Percentiles rank a stretch among this genome's conserved stretches.
Conservation (phyloP, 2,888 invertebrate species). For the Melolontha melolontha region DNA sequence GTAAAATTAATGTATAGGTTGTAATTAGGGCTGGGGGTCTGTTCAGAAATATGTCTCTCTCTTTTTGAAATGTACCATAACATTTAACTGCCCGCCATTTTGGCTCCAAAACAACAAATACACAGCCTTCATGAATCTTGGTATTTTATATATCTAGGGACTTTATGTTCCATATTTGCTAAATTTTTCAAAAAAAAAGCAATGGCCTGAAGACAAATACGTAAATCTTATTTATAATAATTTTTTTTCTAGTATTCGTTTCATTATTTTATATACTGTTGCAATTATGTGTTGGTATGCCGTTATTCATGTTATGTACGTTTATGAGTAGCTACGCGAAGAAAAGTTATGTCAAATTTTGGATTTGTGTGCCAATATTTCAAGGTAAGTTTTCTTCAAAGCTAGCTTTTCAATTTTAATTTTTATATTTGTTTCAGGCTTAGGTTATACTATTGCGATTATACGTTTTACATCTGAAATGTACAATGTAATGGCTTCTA, state of each 20-base stretch:
- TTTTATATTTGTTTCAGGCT: slow-evolving; percentile 20
- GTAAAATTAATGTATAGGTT: too few relatives aligned
- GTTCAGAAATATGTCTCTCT: too few relatives aligned
- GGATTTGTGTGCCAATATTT: slow-evolving; percentile 25
- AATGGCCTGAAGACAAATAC: too few relatives aligned
- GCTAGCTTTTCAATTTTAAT: too few relatives aligned
- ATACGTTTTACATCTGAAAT: slow-evolving; percentile 25
- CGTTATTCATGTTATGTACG: slow-evolving; percentile 9
- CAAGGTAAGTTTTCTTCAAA: not conserved
- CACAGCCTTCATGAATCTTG: too few relatives aligned
- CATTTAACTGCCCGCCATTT: too few relatives aligned
- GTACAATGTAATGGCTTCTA: slow-evolving; percentile 4
- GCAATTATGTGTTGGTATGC: slow-evolving; percentile 19
- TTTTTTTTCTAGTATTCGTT: slow-evolving; percentile 17
- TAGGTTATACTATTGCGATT: slow-evolving; percentile 29
- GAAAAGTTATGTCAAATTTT: slow-evolving; percentile 20
- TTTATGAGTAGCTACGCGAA: slow-evolving; percentile 30
- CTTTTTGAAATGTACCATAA: too few relatives aligned
- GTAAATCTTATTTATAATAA: not conserved
- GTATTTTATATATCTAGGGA: too few relatives aligned
- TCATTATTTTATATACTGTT: slow-evolving; percentile 10
- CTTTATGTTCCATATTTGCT: too few relatives aligned
- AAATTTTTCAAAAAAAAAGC: too few relatives aligned
- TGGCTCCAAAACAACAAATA: too few relatives aligned
- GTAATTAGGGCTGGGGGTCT: too few relatives aligned